These are phyloP conservation scores for Lasioglossum figueresi DNA, from an alignment of 2,888 invertebrate genomes.

Conservation along the genomic window DNA sequence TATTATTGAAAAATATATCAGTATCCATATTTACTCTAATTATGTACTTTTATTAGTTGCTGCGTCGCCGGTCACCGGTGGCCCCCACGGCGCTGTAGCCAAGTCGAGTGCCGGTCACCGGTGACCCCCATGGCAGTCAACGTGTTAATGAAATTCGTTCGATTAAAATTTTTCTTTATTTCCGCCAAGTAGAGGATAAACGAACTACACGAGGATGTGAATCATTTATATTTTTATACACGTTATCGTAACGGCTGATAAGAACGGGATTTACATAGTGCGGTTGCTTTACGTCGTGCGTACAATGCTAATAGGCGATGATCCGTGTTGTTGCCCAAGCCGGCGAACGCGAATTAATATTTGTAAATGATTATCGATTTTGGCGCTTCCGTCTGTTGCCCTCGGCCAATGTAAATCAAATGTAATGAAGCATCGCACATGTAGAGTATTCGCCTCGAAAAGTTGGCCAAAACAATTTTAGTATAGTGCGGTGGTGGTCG, in stretches of 20 bases:
- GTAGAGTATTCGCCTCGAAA: neutral
- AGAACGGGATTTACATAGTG: conserved; percentile 13
- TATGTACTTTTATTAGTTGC: no score
- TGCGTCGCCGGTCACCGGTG: no score
- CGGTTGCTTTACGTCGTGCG: neutral
- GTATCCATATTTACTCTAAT: no score
- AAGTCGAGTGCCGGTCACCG: no score
- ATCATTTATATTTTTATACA: conserved; percentile 35
- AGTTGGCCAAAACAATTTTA: neutral
- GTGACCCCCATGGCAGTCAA: no score
- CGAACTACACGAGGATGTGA: neutral
- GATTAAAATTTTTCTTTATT: no score
- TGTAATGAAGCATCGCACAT: neutral
- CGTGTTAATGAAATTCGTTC: neutral
- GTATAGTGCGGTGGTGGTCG: no score
- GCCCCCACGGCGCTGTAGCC: no score
- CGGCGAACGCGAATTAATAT: neutral
- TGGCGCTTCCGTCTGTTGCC: neutral
- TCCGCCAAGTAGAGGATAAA: no score
- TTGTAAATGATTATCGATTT: neutral
- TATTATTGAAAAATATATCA: no score
- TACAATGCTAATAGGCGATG: no score
- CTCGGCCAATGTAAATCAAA: neutral
- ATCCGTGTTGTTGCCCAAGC: neutral
- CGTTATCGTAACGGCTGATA: conserved; percentile 40